Evolutionary conservation across 2,797 vertebrate species (phyloP), one percentile per base, ranked within the genome.

Genomic region (Poecilia picta): DNA sequence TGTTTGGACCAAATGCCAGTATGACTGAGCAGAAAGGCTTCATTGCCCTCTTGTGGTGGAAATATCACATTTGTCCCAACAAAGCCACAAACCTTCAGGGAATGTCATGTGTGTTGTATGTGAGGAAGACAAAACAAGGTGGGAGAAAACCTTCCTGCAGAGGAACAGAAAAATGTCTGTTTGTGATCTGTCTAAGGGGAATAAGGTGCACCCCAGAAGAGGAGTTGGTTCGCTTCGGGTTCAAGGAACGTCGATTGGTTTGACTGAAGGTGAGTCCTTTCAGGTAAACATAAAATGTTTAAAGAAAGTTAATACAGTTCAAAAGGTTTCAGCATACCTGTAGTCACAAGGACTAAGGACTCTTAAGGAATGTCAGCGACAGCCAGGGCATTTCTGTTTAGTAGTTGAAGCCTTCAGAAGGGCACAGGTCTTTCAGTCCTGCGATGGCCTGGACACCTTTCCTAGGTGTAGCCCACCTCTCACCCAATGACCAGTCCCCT

Each of bases 191-290:
- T n/a, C n/a, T n/a, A 94, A 96, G 95, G 89, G 97, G 94, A 89
- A 95, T 95, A 91, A 97, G 33, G 93, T 95, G 91, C 95, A 96
- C 95, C 97, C 97, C 91, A 96, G 95, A 92, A 95, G 95, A 70
- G 94, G 88, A 91, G 96, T 95, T 91, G 96, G 33, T 96, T 95
- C 95, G 83, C 95, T 23, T 6, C 28, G 28, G 93, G 8, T 64
- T 31, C 28, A 18, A 33, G 84, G 94, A 94, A 94, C 82, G 96
- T 98, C 96, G 25, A 95, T 96, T 90, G 97, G 95, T 88, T 96
- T 96, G 78, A 95, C 93, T 55, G 8, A 25, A 4, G 51, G 2
- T n/a, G 51, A 16, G 51, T n/a, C 51, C 51, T 55, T 25, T n/a
- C 51, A 55, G 51, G 25, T n/a, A 12, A 55, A 55, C 23, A 55